Base-by-base conservation (phyloP, 2,888 invertebrate genomes). In the Pollenia angustigena region DNA sequence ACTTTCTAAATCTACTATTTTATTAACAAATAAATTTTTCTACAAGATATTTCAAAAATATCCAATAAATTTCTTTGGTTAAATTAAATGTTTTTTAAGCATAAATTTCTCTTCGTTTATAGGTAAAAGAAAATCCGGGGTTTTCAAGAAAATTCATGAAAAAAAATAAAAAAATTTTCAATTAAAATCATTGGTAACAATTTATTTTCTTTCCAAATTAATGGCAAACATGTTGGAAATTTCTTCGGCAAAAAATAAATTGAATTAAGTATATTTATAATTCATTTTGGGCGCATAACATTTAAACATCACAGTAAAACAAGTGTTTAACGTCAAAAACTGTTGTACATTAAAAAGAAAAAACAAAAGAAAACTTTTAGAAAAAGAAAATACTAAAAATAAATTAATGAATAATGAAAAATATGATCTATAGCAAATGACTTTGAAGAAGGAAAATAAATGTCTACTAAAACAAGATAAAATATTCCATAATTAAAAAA, bases 321-420 rank as follows among this genome's bases (percentile, higher is more conserved):
- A 72, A 56, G 44, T 72, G 71, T 56, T 56, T 72, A 54, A 42
- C 12, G 54, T 71, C 71, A 71, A 71, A 69, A 40, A 8, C 10
- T 58, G 23, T 58, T 14, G 32, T 23, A 58, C 12, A 32, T 40
- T 9, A 16, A 54, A n/a, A n/a, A n/a, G n/a, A n/a, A n/a, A n/a
- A 54, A 54, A 54, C 16, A 18, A 54, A 58, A 56, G 9, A 60
- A 7, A n/a, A 42, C 6, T 6, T 32, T 32, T 2, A 32, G n/a
- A 32, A 58, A 60, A 8, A 40, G 10, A 12, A 2, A 56, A 23
- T 8, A 40, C 14, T 40, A 18, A 60, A 60, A 14, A 48, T 8
- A 60, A 60, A 60, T 60, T 60, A 40, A 60, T 60, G 40, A 60
- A 40, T 60, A 60, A 60, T 40, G 40, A 60, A 60, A 60, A 60